Evolutionary conservation across 2,113 vertebrate species (phyloP).

Genomic region (Tetrao urogallus): DNA sequence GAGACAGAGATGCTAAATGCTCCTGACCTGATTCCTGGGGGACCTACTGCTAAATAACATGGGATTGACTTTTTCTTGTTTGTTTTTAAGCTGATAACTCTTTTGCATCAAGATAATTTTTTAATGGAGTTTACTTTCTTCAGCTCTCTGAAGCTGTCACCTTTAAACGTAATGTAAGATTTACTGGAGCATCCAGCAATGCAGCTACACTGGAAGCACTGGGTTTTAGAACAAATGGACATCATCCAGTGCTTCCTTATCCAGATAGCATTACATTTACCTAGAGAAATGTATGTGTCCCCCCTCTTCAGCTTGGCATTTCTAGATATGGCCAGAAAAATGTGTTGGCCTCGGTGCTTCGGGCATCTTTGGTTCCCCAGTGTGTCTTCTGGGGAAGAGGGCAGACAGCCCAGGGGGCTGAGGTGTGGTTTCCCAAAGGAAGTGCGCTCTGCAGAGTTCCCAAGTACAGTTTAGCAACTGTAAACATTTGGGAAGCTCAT

Average conservation of each 20-base stretch:
- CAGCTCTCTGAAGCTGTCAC: neutral
- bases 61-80: neutral
- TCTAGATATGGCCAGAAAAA: neutral
- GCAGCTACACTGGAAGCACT: neutral
- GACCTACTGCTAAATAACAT: neutral
- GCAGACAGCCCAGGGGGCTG: neutral
- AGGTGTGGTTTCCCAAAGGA: neutral
- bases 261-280: neutral
- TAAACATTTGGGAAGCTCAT: neutral
- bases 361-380: neutral
- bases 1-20: neutral
- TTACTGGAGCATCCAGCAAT: neutral
- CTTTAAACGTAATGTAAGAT: neutral
- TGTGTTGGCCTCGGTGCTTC: neutral
- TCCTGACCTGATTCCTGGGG: neutral
- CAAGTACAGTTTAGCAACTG: neutral
- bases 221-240: neutral
- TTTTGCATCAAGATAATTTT: neutral
- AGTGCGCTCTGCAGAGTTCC: neutral
- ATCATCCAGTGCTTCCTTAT: neutral
- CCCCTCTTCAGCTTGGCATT: neutral
- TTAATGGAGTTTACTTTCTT: neutral
- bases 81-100: neutral
- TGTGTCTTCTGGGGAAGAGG: neutral
- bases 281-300: neutral